phyloP scores from a whole-genome alignment of 1,140 invertebrate species.

The Scaptomyza pallida region DNA sequence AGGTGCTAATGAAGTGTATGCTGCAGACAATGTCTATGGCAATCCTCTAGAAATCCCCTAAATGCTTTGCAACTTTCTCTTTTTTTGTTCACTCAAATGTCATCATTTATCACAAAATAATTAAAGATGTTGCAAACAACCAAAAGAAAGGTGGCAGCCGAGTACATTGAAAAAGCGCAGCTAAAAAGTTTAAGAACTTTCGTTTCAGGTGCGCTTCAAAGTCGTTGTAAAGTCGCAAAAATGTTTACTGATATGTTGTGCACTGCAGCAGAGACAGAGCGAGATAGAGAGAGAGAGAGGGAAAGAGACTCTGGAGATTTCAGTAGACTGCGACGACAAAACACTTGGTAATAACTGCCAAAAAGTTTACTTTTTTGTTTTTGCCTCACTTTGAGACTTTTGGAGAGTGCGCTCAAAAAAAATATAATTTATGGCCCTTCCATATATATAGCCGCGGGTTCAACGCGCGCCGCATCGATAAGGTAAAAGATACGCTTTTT shows the following conservation, averaged over 20 bases:
- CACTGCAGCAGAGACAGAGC: constrained; percentile 15
- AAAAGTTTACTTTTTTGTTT: constrained; percentile 62
- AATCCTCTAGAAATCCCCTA: constrained; percentile 4
- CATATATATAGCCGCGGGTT: constrained; percentile 66
- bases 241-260: constrained; percentile 78
- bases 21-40: constrained; percentile 36
- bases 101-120: constrained; percentile 84
- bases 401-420: constrained; percentile 62
- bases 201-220: constrained; percentile 76
- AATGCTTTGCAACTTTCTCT: constrained; percentile 38
- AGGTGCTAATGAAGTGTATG: constrained; percentile 80
- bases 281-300: neutral
- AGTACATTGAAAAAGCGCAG: constrained; percentile 42
- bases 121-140: constrained; percentile 70
- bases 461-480: constrained; percentile 68
- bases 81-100: constrained; percentile 62
- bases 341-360: constrained; percentile 82
- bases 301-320: constrained; percentile 13
- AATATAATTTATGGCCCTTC: constrained; percentile 79
- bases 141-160: neutral
- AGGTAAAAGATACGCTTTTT: constrained; percentile 75
- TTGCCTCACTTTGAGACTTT: constrained; percentile 41
- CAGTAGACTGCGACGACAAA: constrained; percentile 59
- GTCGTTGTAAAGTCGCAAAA: constrained; percentile 66
- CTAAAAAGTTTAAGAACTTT: constrained; percentile 51